These are phyloP conservation scores for Pitangus sulphuratus DNA, from an alignment of 2,797 vertebrate genomes.

Conservation along the genomic window DNA sequence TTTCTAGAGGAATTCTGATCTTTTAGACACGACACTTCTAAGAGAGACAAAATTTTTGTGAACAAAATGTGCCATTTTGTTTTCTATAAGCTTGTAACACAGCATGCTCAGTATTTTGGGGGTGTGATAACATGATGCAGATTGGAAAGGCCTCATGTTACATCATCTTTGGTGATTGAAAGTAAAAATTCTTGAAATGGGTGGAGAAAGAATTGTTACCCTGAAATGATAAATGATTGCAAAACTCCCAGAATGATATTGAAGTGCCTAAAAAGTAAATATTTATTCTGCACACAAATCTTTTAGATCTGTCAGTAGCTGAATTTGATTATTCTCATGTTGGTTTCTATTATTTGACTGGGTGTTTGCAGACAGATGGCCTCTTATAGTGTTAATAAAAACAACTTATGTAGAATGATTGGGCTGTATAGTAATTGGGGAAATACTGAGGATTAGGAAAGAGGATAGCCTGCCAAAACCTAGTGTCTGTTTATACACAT, in stretches of 20 bases:
- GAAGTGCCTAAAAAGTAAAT: slow-evolving; percentile 37
- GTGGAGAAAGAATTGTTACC: slow-evolving; percentile 37
- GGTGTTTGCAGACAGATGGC: slow-evolving; percentile 61
- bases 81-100: neutral
- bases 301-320: slow-evolving; percentile 30
- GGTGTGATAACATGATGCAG: neutral
- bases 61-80: neutral
- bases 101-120: neutral
- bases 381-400: slow-evolving; percentile 55
- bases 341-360: slow-evolving; percentile 40
- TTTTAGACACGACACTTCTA: neutral
- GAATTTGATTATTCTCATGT: slow-evolving; percentile 28
- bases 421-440: slow-evolving; percentile 30
- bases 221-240: slow-evolving; percentile 29
- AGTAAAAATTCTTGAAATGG: slow-evolving; percentile 46
- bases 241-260: neutral
- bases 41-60: neutral
- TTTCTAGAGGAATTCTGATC: neutral
- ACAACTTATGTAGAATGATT: slow-evolving; percentile 42
- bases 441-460: slow-evolving; percentile 39
- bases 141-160: slow-evolving; percentile 11
- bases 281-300: slow-evolving; percentile 25
- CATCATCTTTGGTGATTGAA: slow-evolving; percentile 30
- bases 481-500: slow-evolving; percentile 52
- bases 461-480: slow-evolving; percentile 50